Conservation (phyloP, 2,113 vertebrate species). For the Malurus melanocephalus region DNA sequence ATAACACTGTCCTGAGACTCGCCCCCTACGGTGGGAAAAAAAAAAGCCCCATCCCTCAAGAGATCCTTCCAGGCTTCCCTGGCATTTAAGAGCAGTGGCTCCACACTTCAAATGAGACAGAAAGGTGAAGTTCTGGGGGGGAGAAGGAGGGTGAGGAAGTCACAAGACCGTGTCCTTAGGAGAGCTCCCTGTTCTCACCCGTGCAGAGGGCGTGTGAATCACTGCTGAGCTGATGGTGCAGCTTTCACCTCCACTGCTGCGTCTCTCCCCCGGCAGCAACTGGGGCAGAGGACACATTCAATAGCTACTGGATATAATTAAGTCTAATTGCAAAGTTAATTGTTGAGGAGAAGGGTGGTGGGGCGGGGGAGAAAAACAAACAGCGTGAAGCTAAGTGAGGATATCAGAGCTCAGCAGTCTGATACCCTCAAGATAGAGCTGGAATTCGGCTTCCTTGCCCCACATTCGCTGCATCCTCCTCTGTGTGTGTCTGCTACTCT, state of each 20-base stretch:
- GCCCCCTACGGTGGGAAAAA: background rate
- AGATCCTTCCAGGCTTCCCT: background rate
- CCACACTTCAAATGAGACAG: background rate
- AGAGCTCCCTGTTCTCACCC: background rate
- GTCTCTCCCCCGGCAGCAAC: conserved; percentile 3
- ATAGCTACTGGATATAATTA: conserved; percentile 54
- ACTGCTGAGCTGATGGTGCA: conserved; percentile 25
- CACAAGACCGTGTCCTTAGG: background rate
- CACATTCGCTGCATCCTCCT: background rate
- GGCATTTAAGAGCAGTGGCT: background rate
- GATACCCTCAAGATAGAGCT: background rate
- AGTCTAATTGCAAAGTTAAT: conserved; percentile 68
- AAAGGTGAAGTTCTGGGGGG: background rate
- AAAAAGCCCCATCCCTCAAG: background rate
- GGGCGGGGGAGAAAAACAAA: conserved; percentile 24
- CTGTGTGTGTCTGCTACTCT: background rate
- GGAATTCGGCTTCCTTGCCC: background rate
- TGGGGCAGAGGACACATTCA: conserved; percentile 37
- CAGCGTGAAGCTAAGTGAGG: conserved; percentile 47
- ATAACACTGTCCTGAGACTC: background rate
- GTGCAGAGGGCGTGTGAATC: background rate
- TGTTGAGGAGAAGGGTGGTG: background rate
- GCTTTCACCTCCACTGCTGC: conserved; percentile 11
- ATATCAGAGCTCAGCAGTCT: conserved; percentile 12
- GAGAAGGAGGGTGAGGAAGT: background rate